Percentiles rank a stretch among this genome's conserved stretches.
These are phyloP conservation scores for Drosophila buzzatii DNA, from an alignment of 2,888 invertebrate species.

Conservation along the genomic window DNA sequence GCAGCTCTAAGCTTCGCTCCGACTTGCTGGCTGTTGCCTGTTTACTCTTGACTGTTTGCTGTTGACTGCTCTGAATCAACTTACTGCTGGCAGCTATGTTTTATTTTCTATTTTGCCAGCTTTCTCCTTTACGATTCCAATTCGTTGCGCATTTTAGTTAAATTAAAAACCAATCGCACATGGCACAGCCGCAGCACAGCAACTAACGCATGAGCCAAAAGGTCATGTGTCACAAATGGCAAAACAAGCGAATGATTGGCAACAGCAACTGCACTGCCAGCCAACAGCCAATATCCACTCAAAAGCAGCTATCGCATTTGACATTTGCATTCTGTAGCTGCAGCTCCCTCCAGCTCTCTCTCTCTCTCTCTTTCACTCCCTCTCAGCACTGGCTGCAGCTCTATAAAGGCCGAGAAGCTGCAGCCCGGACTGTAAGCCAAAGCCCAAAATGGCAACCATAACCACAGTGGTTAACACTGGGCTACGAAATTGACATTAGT, in stretches of 20 bases:
- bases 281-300: constrained; percentile 17
- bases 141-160: constrained; percentile 73
- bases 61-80: constrained; percentile 1
- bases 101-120: not conserved
- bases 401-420: not conserved
- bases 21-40: not conserved
- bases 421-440: not conserved
- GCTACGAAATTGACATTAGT: constrained; percentile 14
- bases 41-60: not conserved
- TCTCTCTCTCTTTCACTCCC: not conserved
- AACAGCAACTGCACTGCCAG: constrained; percentile 9
- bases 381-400: not conserved
- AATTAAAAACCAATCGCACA: constrained; percentile 76
- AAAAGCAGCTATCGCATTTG: constrained; percentile 36
- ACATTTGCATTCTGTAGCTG: constrained; percentile 48
- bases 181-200: constrained; percentile 38
- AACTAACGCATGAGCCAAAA: constrained; percentile 49
- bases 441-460: constrained; percentile 13
- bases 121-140: constrained; percentile 15
- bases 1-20: constrained; percentile 4
- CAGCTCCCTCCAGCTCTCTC: not conserved
- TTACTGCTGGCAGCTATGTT: not conserved
- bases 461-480: constrained; percentile 9
- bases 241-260: constrained; percentile 61
- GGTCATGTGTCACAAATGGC: constrained; percentile 60